Evolutionary conservation across 1,140 invertebrate species (phyloP).

Genomic region (Calliphora vicina): DNA sequence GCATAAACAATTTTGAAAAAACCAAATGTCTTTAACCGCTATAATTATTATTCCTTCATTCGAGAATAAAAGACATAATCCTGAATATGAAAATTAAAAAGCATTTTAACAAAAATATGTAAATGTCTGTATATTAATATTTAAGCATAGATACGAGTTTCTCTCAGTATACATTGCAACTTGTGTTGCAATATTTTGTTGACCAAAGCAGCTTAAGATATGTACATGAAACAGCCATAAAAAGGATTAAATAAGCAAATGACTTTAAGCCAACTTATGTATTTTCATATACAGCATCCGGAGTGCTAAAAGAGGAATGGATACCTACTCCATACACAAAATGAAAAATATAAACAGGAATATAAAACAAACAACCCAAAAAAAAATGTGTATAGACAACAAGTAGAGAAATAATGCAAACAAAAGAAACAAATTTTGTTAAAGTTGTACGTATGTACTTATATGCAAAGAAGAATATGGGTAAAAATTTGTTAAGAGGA

Average conservation of each 20-base stretch:
- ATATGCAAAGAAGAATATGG: neutral
- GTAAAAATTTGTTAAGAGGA: neutral
- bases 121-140: too few relatives aligned
- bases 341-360: neutral
- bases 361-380: neutral
- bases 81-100: too few relatives aligned
- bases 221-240: slow-evolving; percentile 4
- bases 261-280: slow-evolving; percentile 5
- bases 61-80: too few relatives aligned
- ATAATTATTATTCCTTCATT: too few relatives aligned
- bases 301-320: neutral
- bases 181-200: neutral
- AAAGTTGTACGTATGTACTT: too few relatives aligned
- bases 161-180: too few relatives aligned
- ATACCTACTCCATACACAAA: neutral
- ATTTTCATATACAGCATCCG: neutral
- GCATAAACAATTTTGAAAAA: too few relatives aligned
- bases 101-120: too few relatives aligned
- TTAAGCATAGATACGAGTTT: too few relatives aligned
- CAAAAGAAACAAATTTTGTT: too few relatives aligned
- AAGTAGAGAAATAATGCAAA: neutral
- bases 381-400: neutral
- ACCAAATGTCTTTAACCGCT: too few relatives aligned
- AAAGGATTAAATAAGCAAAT: neutral
- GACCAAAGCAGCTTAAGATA: neutral